These are phyloP conservation scores for Chaetura pelagica DNA, from an alignment of 2,113 vertebrate genomes.

Conservation along the genomic window DNA sequence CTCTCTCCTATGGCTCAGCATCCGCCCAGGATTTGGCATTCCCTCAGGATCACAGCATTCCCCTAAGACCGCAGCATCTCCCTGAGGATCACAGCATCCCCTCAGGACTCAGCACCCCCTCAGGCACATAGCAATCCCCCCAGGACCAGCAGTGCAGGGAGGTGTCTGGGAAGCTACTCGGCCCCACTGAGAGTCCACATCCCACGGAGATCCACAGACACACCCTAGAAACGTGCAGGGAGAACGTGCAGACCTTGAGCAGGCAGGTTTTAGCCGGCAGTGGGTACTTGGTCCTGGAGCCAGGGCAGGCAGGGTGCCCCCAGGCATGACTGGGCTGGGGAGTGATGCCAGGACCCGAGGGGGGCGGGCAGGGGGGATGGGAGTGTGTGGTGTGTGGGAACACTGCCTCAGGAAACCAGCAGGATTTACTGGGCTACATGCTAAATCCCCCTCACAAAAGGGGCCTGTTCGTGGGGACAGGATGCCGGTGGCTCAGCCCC, in stretches of 20 bases:
- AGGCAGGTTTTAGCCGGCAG: not conserved
- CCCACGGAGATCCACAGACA: not conserved
- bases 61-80: not conserved
- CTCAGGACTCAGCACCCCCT: not conserved
- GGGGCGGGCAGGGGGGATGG: not conserved
- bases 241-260: not conserved
- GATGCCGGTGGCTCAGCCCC: slow-evolving; percentile 72
- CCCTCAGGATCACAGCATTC: not conserved
- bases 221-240: not conserved
- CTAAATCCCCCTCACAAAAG: slow-evolving; percentile 77
- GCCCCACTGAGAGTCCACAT: not conserved
- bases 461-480: slow-evolving; percentile 72
- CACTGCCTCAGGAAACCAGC: slow-evolving; percentile 68
- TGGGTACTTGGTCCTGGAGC: not conserved
- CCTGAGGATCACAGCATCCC: not conserved
- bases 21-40: not conserved
- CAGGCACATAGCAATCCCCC: not conserved
- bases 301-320: not conserved
- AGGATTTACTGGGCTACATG: slow-evolving; percentile 70
- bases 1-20: not conserved
- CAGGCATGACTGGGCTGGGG: accelerated
- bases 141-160: accelerated
- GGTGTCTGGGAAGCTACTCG: not conserved
- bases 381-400: slow-evolving; percentile 51
- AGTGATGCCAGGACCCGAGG: not conserved